Conservation (phyloP, 2,888 invertebrate species). For the Fragum fragum region DNA sequence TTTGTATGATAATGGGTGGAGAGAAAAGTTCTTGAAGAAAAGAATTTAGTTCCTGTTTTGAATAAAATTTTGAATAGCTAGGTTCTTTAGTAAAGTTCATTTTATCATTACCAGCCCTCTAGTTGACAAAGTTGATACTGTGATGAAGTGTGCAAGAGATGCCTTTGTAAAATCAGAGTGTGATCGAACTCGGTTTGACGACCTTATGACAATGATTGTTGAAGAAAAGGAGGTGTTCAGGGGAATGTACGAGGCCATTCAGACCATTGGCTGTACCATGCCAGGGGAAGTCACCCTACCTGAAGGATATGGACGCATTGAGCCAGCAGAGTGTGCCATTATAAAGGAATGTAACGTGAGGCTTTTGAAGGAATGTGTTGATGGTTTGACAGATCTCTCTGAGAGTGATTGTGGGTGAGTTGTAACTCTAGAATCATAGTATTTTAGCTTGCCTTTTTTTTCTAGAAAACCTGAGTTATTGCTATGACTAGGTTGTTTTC, state of each 20-base stretch:
- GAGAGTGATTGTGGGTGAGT: conserved; percentile 30
- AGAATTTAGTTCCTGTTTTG: no score
- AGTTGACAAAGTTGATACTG: not conserved
- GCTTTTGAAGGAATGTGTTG: not conserved
- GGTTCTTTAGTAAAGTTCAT: no score
- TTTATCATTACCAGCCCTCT: not conserved
- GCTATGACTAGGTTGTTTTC: no score
- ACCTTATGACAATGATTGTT: not conserved
- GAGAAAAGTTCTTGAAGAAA: no score
- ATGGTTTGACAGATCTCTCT: not conserved
- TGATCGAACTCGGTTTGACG: not conserved
- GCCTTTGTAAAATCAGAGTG: conserved; percentile 30
- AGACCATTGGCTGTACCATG: not conserved
- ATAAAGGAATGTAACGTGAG: conserved; percentile 26
- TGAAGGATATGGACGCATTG: conserved; percentile 35
- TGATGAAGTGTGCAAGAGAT: conserved; percentile 24
- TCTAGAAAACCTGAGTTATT: no score
- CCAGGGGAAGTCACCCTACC: conserved; percentile 35
- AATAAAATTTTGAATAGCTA: no score
- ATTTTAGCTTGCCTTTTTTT: no score
- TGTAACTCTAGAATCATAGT: no score
- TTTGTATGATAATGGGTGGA: no score
- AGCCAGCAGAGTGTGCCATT: conserved; percentile 27
- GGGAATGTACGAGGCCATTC: not conserved
- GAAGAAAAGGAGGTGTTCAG: not conserved